Evolutionary conservation across 2,888 invertebrate genomes (phyloP).

Genomic region (Melipona bicolor): DNA sequence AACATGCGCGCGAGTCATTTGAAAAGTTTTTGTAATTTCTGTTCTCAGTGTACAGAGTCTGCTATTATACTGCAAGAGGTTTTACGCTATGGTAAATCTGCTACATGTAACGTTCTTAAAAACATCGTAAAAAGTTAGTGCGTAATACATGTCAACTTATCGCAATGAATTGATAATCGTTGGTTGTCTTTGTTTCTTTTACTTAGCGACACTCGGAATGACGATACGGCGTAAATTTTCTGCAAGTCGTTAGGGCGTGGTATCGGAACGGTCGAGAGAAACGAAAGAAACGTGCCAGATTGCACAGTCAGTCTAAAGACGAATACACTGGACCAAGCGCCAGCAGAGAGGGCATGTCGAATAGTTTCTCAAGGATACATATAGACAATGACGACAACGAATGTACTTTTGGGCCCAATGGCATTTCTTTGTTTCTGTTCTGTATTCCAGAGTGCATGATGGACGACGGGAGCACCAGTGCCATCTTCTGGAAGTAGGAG

Average conservation of each 20-base stretch:
- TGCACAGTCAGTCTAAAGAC: conserved; percentile 52
- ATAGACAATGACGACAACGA: conserved; percentile 70
- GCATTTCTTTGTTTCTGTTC: conserved; percentile 87
- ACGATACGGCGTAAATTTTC: background rate
- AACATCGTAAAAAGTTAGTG: background rate
- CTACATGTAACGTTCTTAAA: background rate
- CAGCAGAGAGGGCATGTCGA: conserved; percentile 43
- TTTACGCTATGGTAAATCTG: background rate
- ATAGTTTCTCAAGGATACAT: conserved; percentile 63
- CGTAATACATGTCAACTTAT: background rate
- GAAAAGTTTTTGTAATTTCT: background rate
- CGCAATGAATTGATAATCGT: background rate
- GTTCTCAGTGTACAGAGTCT: background rate
- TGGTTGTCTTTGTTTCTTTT: background rate
- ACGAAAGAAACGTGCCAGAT: conserved; percentile 75
- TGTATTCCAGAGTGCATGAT: conserved; percentile 87
- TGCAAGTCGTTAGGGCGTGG: conserved; percentile 37
- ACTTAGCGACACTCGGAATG: too few relatives aligned
- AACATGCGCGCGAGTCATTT: background rate
- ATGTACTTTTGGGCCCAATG: conserved; percentile 80
- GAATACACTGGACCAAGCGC: conserved; percentile 28
- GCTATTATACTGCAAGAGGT: background rate
- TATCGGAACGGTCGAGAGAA: conserved; percentile 13
- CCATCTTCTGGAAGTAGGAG: conserved; percentile 88
- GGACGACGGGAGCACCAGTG: conserved; percentile 85